phyloP scores from a whole-genome alignment of 37 sponge, comb jelly and placozoan species.

The Bolinopsis microptera region DNA sequence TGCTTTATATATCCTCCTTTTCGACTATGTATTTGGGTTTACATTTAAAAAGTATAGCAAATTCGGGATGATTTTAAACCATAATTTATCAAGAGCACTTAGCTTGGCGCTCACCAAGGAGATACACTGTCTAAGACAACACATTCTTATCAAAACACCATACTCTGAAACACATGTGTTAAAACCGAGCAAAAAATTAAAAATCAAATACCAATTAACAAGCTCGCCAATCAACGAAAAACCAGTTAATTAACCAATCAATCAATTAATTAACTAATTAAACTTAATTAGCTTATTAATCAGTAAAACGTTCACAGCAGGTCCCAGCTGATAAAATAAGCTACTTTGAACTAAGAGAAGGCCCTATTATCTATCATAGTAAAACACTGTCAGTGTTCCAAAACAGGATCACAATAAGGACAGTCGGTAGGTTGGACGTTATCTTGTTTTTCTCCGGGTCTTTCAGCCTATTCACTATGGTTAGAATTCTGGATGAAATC shows the following conservation, averaged over 20 bases:
- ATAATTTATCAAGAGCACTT: not conserved
- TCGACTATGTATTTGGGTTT: too few relatives aligned
- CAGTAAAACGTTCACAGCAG: not conserved
- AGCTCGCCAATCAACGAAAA: not conserved
- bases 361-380: too few relatives aligned
- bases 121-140: not conserved
- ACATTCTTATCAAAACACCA: not conserved
- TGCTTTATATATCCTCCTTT: too few relatives aligned
- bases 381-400: too few relatives aligned
- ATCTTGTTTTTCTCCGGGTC: too few relatives aligned
- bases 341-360: too few relatives aligned
- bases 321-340: not conserved
- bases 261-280: not conserved
- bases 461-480: not conserved
- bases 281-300: not conserved
- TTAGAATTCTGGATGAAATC: constrained; percentile 1
- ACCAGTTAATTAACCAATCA: not conserved
- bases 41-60: too few relatives aligned
- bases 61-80: not conserved
- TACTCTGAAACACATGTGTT: not conserved
- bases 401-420: too few relatives aligned
- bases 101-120: not conserved
- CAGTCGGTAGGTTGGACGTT: too few relatives aligned
- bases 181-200: not conserved
- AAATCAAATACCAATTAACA: not conserved